phyloP scores from a whole-genome alignment of 2,113 vertebrate genomes.

The Vicugna pacos region DNA sequence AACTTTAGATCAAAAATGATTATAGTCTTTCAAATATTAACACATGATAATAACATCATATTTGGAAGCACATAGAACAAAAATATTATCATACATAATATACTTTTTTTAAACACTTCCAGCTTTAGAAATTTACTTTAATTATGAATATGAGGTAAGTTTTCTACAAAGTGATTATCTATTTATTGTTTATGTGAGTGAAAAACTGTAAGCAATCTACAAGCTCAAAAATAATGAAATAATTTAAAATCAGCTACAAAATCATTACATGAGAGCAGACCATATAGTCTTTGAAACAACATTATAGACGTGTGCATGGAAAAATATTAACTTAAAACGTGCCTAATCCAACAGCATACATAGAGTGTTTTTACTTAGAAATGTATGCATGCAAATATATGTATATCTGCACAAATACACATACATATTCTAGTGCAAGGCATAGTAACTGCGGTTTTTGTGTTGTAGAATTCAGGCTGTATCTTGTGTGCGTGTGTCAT shows the following conservation, averaged over 20 bases:
- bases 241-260: neutral
- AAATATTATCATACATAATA: neutral
- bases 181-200: neutral
- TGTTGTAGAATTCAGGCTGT: neutral
- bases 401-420: neutral
- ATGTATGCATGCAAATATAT: neutral
- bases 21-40: neutral
- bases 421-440: neutral
- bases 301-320: neutral
- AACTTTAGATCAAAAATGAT: neutral
- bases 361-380: neutral
- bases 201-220: neutral
- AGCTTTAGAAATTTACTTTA: neutral
- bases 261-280: neutral
- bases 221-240: slow-evolving; percentile 31
- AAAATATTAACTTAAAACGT: neutral
- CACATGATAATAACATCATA: neutral
- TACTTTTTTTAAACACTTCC: neutral
- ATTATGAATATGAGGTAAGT: neutral
- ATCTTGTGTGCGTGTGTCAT: neutral
- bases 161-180: neutral
- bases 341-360: neutral
- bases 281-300: neutral
- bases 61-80: neutral
- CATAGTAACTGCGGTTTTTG: neutral